Evolutionary conservation across 2,888 invertebrate species (phyloP), one percentile per base, ranked within the genome.

Genomic region (Chymomyza amoena): DNA sequence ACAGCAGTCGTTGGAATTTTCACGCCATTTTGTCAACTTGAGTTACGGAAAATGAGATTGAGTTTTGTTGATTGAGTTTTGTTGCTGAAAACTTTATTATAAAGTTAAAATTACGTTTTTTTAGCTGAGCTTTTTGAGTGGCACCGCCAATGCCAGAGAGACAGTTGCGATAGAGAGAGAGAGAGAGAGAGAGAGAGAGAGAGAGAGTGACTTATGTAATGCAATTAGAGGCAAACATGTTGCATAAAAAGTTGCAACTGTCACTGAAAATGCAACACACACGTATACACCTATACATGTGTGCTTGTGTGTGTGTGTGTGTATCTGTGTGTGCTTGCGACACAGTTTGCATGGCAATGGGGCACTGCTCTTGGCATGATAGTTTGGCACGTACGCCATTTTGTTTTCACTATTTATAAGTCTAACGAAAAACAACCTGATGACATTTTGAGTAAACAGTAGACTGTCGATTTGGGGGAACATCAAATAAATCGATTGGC

Each of bases 271-370:
- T 45, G 39, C 39, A 45, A 45, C 13, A 13, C 39, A 4, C 39
- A 45, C 39, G 39, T 45, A 45, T 13, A 45, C 39, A 13, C 39
- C 32, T 32, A 7, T n/a, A n/a, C n/a, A n/a, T 32, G 32, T 54
- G 66, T 61, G 56, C 67, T 77, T 83, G 73, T 85, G 85, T 72
- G 72, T 70, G 70, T 70, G 68, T 28, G 59, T 18, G 25, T 60
- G 56, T 67, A 80, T 83, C 72, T 85, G 85, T 72, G 72, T 71
- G 70, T 69, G 68, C 75, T 86, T 72, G 63, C 60, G 56, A 63
- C 39, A 45, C 39, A 13, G 39, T 45, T 45, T 10, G 13, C 39
- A 45, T 13, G 10, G 39, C 39, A 45, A 45, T 45, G 39, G 25
- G 7, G 18, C 54, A 54, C 54, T 18, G 9, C 54, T 6, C 6